Conservation (phyloP, 2,113 vertebrate genomes). For the Vombatus ursinus region DNA sequence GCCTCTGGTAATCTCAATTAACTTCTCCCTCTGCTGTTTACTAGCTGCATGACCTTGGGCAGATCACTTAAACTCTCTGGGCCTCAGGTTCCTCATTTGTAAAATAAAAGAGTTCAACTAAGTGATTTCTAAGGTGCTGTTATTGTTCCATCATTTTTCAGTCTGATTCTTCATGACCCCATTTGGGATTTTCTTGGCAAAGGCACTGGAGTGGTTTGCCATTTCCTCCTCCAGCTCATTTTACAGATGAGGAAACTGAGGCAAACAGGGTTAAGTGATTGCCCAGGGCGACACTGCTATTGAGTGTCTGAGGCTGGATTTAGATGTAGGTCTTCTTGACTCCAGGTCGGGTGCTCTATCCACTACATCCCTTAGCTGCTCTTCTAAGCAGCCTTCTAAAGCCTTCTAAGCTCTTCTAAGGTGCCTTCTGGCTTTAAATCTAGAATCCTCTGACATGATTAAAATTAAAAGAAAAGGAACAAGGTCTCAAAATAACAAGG, state of each 20-base stretch:
- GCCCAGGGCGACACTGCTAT: background rate
- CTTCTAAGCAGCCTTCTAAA: background rate
- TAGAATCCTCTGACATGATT: background rate
- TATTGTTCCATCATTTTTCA: background rate
- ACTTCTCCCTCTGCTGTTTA: background rate
- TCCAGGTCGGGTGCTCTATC: background rate
- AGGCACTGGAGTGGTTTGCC: background rate
- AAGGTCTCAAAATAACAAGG: background rate
- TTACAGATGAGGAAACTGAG: background rate
- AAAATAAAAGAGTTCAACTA: constrained; percentile 5
- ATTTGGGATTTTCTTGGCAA: background rate
- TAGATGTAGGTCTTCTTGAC: background rate
- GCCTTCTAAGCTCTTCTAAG: background rate
- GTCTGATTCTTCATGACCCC: background rate
- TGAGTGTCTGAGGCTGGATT: background rate
- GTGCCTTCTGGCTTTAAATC: background rate
- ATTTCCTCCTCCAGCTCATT: background rate
- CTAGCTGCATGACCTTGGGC: background rate
- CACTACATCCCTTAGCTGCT: background rate
- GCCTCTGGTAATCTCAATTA: background rate
- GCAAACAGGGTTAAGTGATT: background rate
- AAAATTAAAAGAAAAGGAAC: background rate
- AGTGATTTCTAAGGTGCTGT: background rate
- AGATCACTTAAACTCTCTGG: background rate
- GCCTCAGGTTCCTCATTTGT: background rate